Base-by-base conservation (phyloP, 2,797 vertebrate genomes). In the Semaprochilodus insignis region DNA sequence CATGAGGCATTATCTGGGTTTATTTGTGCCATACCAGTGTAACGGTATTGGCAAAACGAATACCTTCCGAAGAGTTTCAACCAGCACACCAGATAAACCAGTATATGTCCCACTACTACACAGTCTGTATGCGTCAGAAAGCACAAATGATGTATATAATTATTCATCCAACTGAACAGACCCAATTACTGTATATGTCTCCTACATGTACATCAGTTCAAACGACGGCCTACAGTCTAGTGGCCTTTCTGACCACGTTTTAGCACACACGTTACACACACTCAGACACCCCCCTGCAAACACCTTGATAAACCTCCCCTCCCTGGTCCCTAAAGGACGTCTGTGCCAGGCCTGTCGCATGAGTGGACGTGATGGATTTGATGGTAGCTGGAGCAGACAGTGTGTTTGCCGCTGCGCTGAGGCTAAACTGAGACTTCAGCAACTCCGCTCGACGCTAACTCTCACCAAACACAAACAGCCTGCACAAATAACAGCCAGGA, bases 401-500 rank as follows among this genome's bases (percentile, higher is more conserved):
- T 17, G 52, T 34, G 25, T 66, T 62, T 44, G 16, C 11, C 27
- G 1, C 17, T 80, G 36, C 15, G 75, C 17, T 3, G 19, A 44
- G 40, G 67, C 67, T 48, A 70, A 70, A 70, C 67, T 48, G 67
- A 70, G 67, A 70, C 67, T 23, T 70, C 67, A 70, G 67, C 67
- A 71, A 71, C 44, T 71, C n/a, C 40, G 14, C 69, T 60, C 54
- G 25, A 21, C 36, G 8, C 27, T 59, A 34, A 60, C 54, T 60
- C 73, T 44, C 13, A 75, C 48, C 23, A 73, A 73, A 73, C 44
- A 48, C 25, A n/a, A 59, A 57, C 72, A 57, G 72, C 27, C 52
- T 27, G 5, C 25, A 74, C 55, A 60, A 75, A 74, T 36, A 75
- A 34, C 54, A 74, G 71, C 23, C 25, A 16, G 48, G 27, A 54